Evolutionary conservation across 2,113 vertebrate genomes (phyloP).

Genomic region (Nettapus auritus): DNA sequence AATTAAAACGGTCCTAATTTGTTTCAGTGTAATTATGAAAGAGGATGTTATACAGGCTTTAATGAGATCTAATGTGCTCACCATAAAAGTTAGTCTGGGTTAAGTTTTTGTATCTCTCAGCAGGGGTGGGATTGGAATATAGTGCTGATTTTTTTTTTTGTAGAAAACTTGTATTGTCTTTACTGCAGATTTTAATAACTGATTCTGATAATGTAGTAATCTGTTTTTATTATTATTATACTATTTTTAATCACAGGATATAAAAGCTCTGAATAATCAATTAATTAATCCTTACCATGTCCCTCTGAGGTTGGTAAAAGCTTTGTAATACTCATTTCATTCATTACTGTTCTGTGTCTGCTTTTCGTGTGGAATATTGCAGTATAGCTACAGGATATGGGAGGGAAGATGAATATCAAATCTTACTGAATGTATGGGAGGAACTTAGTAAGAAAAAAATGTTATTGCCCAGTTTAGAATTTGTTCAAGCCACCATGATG

Average conservation of each 20-base stretch:
- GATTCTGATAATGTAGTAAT: conserved; percentile 14
- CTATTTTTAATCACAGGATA: conserved; percentile 22
- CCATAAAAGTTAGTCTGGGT: not conserved
- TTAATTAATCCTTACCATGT: conserved; percentile 38
- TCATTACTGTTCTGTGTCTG: not conserved
- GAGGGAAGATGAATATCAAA: not conserved
- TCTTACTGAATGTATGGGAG: not conserved
- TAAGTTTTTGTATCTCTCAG: conserved; percentile 26
- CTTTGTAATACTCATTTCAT: not conserved
- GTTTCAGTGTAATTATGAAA: conserved; percentile 22
- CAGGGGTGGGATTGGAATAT: not conserved
- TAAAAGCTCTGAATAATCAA: not conserved
- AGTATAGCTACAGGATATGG: not conserved
- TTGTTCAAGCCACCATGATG: not conserved
- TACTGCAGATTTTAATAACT: not conserved
- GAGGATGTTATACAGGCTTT: not conserved
- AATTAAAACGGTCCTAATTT: conserved; percentile 24
- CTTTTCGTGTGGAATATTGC: not conserved
- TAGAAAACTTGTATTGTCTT: not conserved
- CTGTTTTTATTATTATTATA: not conserved
- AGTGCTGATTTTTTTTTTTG: not conserved
- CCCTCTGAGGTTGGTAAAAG: not conserved
- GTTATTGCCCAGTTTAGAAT: not conserved
- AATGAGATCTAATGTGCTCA: conserved; percentile 13
- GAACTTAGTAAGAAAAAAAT: not conserved